Conservation (phyloP, 1,140 invertebrate genomes). For the Anadara kagoshimensis region DNA sequence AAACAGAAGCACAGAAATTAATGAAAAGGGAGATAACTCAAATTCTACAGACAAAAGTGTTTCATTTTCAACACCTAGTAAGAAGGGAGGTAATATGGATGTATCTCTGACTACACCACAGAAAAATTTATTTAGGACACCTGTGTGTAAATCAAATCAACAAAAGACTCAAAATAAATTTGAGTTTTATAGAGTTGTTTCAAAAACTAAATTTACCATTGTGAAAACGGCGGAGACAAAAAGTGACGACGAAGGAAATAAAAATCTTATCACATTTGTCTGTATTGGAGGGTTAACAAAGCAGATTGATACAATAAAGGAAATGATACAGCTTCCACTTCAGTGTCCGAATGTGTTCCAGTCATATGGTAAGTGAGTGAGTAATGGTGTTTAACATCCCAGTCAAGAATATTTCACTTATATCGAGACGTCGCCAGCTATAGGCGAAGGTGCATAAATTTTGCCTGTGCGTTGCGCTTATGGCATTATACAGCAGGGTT, state of each 20-base stretch:
- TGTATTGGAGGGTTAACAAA: conserved; percentile 55
- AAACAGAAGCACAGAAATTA: no score
- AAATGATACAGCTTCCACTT: conserved; percentile 57
- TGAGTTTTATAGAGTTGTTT: conserved; percentile 43
- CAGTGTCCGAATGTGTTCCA: conserved; percentile 47
- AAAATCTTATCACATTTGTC: conserved; percentile 41
- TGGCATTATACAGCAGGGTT: no score
- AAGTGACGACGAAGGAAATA: neutral
- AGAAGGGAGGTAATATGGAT: no score
- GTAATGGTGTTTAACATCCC: no score
- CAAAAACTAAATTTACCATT: conserved; percentile 41
- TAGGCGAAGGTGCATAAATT: no score
- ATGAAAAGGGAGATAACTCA: no score
- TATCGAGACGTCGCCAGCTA: no score
- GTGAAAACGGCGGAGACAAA: neutral
- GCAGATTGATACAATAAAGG: conserved; percentile 55
- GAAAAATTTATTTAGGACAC: conserved; percentile 14
- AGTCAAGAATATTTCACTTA: no score
- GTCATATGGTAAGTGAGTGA: conserved; percentile 45
- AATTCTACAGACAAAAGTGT: no score
- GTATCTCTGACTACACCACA: no score
- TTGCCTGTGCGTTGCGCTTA: no score
- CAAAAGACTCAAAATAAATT: conserved; percentile 9
- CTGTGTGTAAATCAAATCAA: conserved; percentile 13
- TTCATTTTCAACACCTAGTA: no score